Percentiles rank a stretch among this genome's conserved stretches.
Evolutionary conservation across 2,888 invertebrate species (phyloP).

Genomic region (Synanthedon tipuliformis): DNA sequence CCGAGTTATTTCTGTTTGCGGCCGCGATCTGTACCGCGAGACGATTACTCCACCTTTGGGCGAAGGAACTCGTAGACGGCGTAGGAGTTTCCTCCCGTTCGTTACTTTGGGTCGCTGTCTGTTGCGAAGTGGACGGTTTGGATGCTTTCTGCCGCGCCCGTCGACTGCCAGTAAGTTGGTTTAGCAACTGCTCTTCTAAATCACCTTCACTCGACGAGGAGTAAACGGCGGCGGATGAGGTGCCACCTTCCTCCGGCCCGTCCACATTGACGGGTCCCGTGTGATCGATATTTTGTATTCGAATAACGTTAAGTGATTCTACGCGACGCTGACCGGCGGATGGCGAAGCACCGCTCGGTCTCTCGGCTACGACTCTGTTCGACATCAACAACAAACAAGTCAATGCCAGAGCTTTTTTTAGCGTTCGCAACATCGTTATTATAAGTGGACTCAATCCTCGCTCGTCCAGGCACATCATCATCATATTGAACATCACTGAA

Average conservation of each 20-base stretch:
- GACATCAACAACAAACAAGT: slow-evolving; percentile 62
- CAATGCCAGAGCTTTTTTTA: slow-evolving; percentile 57
- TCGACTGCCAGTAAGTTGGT: not conserved
- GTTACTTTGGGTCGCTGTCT: slow-evolving; percentile 2
- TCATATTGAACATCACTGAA: slow-evolving; percentile 65
- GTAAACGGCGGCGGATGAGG: slow-evolving; percentile 13
- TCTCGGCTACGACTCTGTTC: slow-evolving; percentile 32
- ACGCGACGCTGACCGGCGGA: slow-evolving; percentile 22
- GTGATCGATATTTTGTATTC: slow-evolving; percentile 52
- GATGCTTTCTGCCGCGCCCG: not conserved
- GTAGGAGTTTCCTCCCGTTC: slow-evolving; percentile 12
- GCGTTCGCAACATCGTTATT: slow-evolving; percentile 51
- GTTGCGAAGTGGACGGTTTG: slow-evolving; percentile 17
- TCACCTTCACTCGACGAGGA: not conserved
- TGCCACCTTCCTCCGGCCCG: slow-evolving; percentile 35
- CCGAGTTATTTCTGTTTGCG: slow-evolving; percentile 54
- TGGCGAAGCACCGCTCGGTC: slow-evolving; percentile 22
- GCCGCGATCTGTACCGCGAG: slow-evolving; percentile 60
- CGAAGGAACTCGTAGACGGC: slow-evolving; percentile 12
- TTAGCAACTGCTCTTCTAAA: not conserved
- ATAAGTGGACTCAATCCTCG: slow-evolving; percentile 55
- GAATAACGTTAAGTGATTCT: slow-evolving; percentile 45
- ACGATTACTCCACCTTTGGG: slow-evolving; percentile 50
- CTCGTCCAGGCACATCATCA: slow-evolving; percentile 66
- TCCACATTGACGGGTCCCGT: slow-evolving; percentile 52